Base-by-base conservation (phyloP, 2,888 invertebrate species). In the Dynastes grantii region DNA sequence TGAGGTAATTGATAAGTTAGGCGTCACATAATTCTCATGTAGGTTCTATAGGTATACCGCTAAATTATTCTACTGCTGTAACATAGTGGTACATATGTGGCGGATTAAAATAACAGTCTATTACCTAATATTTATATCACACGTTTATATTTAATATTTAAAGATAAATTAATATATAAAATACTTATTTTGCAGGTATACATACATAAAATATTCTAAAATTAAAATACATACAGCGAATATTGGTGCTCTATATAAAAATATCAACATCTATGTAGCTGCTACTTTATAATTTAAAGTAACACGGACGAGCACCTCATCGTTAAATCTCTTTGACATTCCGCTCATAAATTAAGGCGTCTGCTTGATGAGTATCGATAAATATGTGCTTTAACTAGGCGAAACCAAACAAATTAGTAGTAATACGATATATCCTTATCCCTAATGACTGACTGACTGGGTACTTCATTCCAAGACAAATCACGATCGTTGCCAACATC, bases 401-500 rank as follows among this genome's bases (percentile, higher is more conserved):
- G 73, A 75, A 75, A 75, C 73, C 78, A 80, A 77, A 83, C 79
- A 86, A 86, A 87, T 87, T 86, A 88, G 85, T 87, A 88, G 87
- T 86, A 88, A 88, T 87, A 87, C 81, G 87, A 87, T 85, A 87
- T 82, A 82, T 87, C 87, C 83, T 87, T 87, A 85, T 87, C 87
- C 86, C 87, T 85, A 85, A 85, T 84, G 86, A 87, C 85, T 84
- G 86, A 73, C 68, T 81, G 84, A 80, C 85, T 86, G 80, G 84
- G 84, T 78, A 84, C 80, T 78, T 85, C 85, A 75, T 81, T 80
- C 86, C 86, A 86, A 67, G 86, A 80, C 51, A 81, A 77, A 63
- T 85, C 85, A 80, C 84, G 83, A 64, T 85, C 86, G 1, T 90
- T 87, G 83, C 90, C 90, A 83, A 89, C 90, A 79, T 91, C 87